phyloP scores from a whole-genome alignment of 1,140 invertebrate genomes.

The Armadillidium nasatum region DNA sequence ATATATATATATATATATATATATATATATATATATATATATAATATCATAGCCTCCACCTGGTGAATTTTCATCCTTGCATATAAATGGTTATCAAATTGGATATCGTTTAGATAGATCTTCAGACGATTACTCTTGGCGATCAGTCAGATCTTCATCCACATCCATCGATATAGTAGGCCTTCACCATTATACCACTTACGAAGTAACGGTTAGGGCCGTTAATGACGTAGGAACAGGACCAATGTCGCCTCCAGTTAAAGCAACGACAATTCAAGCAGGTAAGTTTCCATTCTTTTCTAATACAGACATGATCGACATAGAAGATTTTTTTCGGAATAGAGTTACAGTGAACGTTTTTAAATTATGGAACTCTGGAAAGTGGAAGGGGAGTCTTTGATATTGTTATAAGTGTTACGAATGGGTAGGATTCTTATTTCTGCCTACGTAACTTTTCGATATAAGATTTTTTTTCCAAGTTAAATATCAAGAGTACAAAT shows the following conservation, averaged over 20 bases:
- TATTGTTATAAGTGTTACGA: too few species aligned
- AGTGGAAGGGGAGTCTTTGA: too few species aligned
- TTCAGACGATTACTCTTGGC: background rate
- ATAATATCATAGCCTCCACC: background rate
- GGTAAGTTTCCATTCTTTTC: conserved; percentile 27
- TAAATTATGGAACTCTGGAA: too few species aligned
- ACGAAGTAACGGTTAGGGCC: conserved; percentile 50
- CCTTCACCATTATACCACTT: conserved; percentile 51
- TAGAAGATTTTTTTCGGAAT: too few species aligned
- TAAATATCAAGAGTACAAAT: too few species aligned
- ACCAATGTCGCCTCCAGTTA: conserved; percentile 45
- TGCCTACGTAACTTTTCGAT: too few species aligned
- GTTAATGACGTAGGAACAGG: conserved; percentile 48
- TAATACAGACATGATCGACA: too few species aligned
- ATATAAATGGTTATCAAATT: conserved; percentile 24
- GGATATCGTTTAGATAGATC: background rate
- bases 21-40: conserved; percentile 1
- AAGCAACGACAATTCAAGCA: conserved; percentile 37
- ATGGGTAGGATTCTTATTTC: too few species aligned
- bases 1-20: conserved; percentile 3
- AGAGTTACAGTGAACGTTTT: too few species aligned
- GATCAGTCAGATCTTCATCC: conserved; percentile 31
- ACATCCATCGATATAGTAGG: conserved; percentile 28
- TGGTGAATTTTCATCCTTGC: background rate
- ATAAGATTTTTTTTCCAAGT: too few species aligned